Base-by-base conservation (phyloP, 37 sponge, comb jelly and placozoan genomes). In the Hormiphora californensis region DNA sequence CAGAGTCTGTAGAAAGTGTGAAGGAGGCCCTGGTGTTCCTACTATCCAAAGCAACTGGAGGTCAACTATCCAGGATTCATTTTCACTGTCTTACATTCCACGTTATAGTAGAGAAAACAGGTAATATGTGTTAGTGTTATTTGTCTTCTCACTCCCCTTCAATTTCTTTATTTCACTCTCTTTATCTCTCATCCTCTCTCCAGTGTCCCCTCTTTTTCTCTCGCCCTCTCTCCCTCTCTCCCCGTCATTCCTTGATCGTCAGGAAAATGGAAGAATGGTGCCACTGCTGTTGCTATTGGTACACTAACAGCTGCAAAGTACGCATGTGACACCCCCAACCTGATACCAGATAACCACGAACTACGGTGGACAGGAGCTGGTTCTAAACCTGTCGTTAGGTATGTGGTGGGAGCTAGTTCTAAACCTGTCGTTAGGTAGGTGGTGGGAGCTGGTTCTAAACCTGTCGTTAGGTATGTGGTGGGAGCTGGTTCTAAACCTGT, bases 241-340 rank as follows among this genome's bases (percentile, higher is more conserved):
- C n/a, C n/a, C n/a, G n/a, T n/a, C n/a, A n/a, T n/a, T n/a, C n/a
- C n/a, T n/a, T n/a, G n/a, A n/a, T n/a, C 15, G 53, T 5, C 61
- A 57, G 61, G 61, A 28, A 5, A 57, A 25, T 57, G 61, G 61
- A 57, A 57, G 61, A 57, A 57, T 12, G 27, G 61, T 57, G 61
- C 61, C 5, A 12, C 7, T 4, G n/a, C 61, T 57, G 61, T 57
- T 57, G 61, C 61, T 15, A 57, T 57, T 25, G 61, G 61, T 28
- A 57, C 61, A 15, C 27, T 28, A 25, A 57, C n/a, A 21, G 61
- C 61, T 57, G 61, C 61, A 25, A 57, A 15, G 22, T 57, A 28
- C n/a, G 61, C 61, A 5, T 57, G 61, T 57, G 61, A 57, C 61
- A 57, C 61, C 30, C 61, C 61, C 17, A 57, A 25, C 22, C n/a